Conservation (phyloP, 2,113 vertebrate species). For the Melanocharis versteri region DNA sequence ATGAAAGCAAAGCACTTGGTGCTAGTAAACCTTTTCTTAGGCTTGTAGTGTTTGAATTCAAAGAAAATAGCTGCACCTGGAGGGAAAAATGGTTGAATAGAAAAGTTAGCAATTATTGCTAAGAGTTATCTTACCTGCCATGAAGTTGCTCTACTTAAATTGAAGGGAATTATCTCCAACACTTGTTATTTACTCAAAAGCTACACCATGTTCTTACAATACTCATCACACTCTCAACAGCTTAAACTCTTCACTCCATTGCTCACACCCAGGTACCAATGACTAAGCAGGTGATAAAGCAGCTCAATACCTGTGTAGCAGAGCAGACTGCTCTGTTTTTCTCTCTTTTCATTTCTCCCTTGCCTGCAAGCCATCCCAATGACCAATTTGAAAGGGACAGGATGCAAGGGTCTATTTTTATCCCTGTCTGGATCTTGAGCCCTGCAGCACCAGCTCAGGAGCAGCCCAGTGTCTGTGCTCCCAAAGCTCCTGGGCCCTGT, state of each 20-base stretch:
- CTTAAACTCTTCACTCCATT: neutral
- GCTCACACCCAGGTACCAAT: neutral
- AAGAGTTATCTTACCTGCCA: neutral
- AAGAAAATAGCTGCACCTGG: slow-evolving; percentile 98
- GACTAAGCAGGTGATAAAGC: neutral
- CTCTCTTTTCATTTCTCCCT: neutral
- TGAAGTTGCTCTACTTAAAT: neutral
- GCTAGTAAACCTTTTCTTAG: slow-evolving; percentile 97
- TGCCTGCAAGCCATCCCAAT: neutral
- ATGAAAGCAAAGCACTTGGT: slow-evolving; percentile 99
- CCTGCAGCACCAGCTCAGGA: neutral
- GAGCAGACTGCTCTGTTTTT: neutral
- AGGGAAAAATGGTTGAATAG: neutral
- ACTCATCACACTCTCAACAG: neutral
- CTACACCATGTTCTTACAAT: accelerated
- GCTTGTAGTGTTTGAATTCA: slow-evolving; percentile 99
- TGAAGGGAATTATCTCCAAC: neutral
- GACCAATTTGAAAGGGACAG: neutral
- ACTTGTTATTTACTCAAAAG: neutral
- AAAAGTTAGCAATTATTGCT: neutral
- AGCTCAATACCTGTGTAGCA: neutral
- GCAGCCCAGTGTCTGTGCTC: neutral
- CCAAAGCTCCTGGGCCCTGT: neutral
- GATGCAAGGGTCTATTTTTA: neutral
- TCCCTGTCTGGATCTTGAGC: neutral